phyloP scores from a whole-genome alignment of 2,113 vertebrate genomes.

The Tupaia tana region DNA sequence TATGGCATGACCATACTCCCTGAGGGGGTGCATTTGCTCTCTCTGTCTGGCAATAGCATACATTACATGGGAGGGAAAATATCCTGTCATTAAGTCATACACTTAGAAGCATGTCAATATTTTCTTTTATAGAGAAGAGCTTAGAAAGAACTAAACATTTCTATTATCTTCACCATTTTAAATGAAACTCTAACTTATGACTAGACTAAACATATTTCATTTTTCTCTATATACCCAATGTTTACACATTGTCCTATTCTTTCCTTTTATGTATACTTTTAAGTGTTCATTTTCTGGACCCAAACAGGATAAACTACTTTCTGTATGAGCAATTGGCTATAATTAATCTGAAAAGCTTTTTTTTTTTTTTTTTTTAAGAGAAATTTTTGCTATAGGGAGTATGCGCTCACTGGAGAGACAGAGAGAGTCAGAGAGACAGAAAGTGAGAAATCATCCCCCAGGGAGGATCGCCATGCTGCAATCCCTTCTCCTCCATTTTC shows the following conservation, averaged over 20 bases:
- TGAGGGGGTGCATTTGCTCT: too few species aligned
- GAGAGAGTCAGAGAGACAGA: too few species aligned
- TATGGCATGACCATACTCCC: too few species aligned
- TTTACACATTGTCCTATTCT: neutral
- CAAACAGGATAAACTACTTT: slow-evolving; percentile 46
- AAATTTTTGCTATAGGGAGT: too few species aligned
- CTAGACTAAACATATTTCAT: neutral
- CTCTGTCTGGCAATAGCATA: too few species aligned
- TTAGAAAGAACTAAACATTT: slow-evolving; percentile 31
- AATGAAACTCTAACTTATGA: slow-evolving; percentile 25
- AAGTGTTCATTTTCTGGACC: slow-evolving; percentile 20
- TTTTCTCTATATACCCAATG: neutral
- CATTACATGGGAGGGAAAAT: too few species aligned
- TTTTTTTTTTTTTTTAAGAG: neutral
- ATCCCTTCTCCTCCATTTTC: too few species aligned
- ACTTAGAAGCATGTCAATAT: neutral
- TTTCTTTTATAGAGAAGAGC: neutral
- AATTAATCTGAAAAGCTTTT: slow-evolving; percentile 27
- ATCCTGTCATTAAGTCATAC: neutral
- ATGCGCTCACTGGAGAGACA: too few species aligned
- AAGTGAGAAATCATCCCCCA: too few species aligned
- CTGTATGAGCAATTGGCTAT: neutral
- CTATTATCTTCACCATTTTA: slow-evolving; percentile 7
- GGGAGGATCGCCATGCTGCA: too few species aligned
- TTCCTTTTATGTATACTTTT: neutral